Evolutionary conservation across 2,888 invertebrate species (phyloP).

Genomic region (Stenolophus ochropezus): DNA sequence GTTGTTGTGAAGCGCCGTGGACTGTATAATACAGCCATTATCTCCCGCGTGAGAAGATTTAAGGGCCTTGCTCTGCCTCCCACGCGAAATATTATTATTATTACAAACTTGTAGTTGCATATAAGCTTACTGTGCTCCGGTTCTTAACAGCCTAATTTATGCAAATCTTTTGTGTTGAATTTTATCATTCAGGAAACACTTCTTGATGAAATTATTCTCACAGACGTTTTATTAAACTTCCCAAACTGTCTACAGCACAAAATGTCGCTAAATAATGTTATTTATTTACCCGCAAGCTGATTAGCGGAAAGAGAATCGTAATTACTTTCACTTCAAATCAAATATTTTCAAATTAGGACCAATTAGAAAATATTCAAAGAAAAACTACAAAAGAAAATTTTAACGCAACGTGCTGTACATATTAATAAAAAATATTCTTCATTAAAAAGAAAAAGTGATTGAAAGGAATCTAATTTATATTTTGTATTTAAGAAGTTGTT

Average conservation of each 20-base stretch:
- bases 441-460: no score
- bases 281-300: neutral
- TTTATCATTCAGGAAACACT: constrained; percentile 43
- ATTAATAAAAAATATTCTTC: no score
- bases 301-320: neutral
- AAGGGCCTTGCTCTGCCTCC: constrained; percentile 26
- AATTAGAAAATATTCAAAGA: no score
- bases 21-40: constrained; percentile 54
- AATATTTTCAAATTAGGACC: no score
- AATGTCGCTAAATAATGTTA: neutral
- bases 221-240: constrained; percentile 32
- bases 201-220: constrained; percentile 31
- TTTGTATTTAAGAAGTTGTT: no score
- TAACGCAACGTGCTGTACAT: no score
- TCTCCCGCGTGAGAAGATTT: constrained; percentile 45
- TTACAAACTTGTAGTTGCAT: constrained; percentile 49
- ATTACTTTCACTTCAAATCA: neutral
- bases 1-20: constrained; percentile 44
- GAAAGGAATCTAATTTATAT: no score
- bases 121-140: constrained; percentile 38
- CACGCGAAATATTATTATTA: constrained; percentile 44
- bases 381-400: no score
- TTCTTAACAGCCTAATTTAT: constrained; percentile 42
- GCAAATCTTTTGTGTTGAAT: constrained; percentile 45
- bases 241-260: neutral